Base-by-base conservation (phyloP, 2,888 invertebrate species). In the Drosophila parthenogenetica region DNA sequence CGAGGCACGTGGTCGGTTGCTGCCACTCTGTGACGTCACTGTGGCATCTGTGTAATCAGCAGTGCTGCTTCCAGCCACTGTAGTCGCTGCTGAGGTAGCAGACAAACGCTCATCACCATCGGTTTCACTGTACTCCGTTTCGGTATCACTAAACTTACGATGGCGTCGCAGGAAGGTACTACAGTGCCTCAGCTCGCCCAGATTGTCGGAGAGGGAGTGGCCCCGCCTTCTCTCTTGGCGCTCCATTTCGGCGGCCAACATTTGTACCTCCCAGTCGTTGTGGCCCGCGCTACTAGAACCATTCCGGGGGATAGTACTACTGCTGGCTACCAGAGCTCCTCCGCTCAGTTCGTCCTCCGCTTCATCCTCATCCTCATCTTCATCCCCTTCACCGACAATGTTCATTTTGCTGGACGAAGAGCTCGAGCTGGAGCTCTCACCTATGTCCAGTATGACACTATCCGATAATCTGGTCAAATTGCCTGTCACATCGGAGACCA, bases 211-310 rank as follows among this genome's bases (percentile, higher is more conserved):
- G 0, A 90, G 86, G 0, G 91, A 91, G 32, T 89, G 89, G 0
- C 89, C 90, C 0, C 91, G 91, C 5, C 79, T 79, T 49, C 89
- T 89, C 77, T 94, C 94, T 58, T 94, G 92, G 55, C 94, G 93
- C 72, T 95, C 95, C 76, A 96, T 93, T 90, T 96, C 95, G 73
- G 95, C 94, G 0, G 96, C 96, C 39, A 96, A 91, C 95, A 96
- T 95, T 91, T 94, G 94, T 0, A 96, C 95, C 90, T 96, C 96
- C 96, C 96, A 96, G 87, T 95, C 95, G 71, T 95, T 94, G 62
- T 59, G 29, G 42, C 64, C 48, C 11, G 39, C 39, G 1, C 35
- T 16, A 11, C 58, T 13, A 22, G 53, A n/a, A 25, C 45, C 45
- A 2, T 29, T 29, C 29, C 29, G 29, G 8, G 29, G 29, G 8